phyloP scores from a whole-genome alignment of 1,140 invertebrate genomes.

The Pectinophora gossypiella region DNA sequence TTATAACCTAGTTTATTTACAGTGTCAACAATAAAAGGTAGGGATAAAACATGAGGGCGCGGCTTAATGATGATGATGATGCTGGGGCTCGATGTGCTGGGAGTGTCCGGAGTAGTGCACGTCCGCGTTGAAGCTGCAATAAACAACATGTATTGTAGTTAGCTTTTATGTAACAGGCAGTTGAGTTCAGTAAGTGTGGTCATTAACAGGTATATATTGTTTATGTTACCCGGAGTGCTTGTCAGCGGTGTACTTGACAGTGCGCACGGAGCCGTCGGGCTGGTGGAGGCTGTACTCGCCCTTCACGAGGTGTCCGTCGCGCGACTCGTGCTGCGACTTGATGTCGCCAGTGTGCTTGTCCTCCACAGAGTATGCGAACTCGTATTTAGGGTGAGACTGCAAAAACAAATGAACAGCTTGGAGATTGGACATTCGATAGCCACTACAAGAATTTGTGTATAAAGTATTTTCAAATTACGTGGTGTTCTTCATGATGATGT shows the following conservation, averaged over 20 bases:
- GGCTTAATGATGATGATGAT: background rate
- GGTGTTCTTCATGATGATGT: slow-evolving; percentile 22
- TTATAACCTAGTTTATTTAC: too few relatives aligned
- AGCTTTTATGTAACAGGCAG: background rate
- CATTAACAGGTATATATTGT: too few relatives aligned
- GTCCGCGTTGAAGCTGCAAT: slow-evolving; percentile 63
- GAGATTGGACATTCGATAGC: too few relatives aligned
- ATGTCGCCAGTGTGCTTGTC: slow-evolving; percentile 50
- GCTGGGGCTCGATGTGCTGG: slow-evolving; percentile 13
- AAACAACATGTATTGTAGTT: too few relatives aligned
- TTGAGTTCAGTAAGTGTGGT: too few relatives aligned
- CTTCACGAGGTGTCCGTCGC: slow-evolving; percentile 60
- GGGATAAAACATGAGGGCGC: too few relatives aligned
- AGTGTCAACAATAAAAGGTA: too few relatives aligned
- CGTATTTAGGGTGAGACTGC: slow-evolving; percentile 48
- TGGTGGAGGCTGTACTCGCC: slow-evolving; percentile 72
- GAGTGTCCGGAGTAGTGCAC: slow-evolving; percentile 47
- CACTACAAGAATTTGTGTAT: too few relatives aligned
- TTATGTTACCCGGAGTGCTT: slow-evolving; percentile 56
- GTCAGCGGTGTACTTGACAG: slow-evolving; percentile 57
- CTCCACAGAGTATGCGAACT: slow-evolving; percentile 63
- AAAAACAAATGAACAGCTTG: background rate
- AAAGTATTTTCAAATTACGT: slow-evolving; percentile 22
- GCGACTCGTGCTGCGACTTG: slow-evolving; percentile 47
- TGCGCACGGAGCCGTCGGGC: slow-evolving; percentile 55